These are phyloP conservation scores for Smittia sp. DNA, from an alignment of 2,888 invertebrate genomes.

Conservation along the genomic window DNA sequence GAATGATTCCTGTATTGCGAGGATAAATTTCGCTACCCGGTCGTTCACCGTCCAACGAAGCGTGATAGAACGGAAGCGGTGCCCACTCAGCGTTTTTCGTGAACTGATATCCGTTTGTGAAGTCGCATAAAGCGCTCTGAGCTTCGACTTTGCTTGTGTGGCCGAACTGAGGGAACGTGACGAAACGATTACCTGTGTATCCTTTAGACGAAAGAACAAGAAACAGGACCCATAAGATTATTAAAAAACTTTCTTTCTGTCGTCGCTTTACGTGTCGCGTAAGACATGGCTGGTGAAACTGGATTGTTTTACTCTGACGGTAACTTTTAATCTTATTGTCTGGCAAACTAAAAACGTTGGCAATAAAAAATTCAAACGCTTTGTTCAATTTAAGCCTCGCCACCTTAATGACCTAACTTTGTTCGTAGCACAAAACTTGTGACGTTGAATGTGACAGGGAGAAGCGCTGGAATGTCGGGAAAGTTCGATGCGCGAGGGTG, in stretches of 20 bases:
- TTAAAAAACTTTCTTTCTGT: conserved; percentile 35
- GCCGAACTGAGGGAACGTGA: conserved; percentile 49
- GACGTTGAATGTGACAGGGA: background rate
- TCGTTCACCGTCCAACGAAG: conserved; percentile 30
- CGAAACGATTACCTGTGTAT: conserved; percentile 50
- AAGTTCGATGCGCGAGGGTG: background rate
- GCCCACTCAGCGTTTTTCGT: conserved; percentile 73
- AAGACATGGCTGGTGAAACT: conserved; percentile 43
- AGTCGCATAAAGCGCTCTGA: conserved; percentile 70
- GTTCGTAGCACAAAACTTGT: no score
- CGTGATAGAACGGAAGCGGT: conserved; percentile 54
- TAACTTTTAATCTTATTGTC: background rate
- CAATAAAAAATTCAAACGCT: background rate
- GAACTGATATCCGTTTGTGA: conserved; percentile 70
- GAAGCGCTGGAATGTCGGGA: background rate
- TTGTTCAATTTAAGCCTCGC: background rate
- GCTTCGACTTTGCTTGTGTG: conserved; percentile 59
- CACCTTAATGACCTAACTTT: no score
- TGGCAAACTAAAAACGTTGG: background rate
- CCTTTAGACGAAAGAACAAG: conserved; percentile 44
- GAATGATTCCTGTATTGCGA: conserved; percentile 69
- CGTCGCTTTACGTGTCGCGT: conserved; percentile 43
- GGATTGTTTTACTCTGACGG: background rate
- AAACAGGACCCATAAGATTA: conserved; percentile 3
- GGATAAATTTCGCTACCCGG: conserved; percentile 62